These are phyloP conservation scores for Drosophila ficusphila DNA, from an alignment of 1,140 invertebrate genomes.

Conservation along the genomic window DNA sequence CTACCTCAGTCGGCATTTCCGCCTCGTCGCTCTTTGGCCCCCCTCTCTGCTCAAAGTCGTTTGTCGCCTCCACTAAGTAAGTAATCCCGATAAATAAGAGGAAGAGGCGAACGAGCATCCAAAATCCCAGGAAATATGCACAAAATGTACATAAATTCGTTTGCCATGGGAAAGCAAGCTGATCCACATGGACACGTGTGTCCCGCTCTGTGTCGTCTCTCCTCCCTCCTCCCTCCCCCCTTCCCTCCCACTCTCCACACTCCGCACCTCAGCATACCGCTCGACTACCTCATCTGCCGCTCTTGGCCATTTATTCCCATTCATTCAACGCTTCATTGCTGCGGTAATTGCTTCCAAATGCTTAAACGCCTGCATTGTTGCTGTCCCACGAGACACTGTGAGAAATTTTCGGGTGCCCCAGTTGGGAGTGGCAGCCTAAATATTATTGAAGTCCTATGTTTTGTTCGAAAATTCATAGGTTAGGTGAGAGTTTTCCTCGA, in stretches of 20 bases:
- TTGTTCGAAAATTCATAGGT: too few species aligned
- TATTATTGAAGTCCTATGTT: too few species aligned
- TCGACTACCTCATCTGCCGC: slow-evolving; percentile 12
- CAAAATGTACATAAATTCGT: slow-evolving; percentile 74
- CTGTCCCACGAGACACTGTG: slow-evolving; percentile 12
- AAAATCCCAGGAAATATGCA: slow-evolving; percentile 68
- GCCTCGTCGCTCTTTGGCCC: background rate
- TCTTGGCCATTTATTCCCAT: slow-evolving; percentile 55
- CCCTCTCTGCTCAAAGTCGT: slow-evolving; percentile 11
- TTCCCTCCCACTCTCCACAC: background rate
- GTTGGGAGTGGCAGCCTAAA: too few species aligned
- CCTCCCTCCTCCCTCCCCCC: background rate
- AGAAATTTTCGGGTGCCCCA: background rate
- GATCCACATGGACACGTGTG: slow-evolving; percentile 54
- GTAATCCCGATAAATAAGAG: slow-evolving; percentile 62
- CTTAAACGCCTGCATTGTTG: slow-evolving; percentile 81
- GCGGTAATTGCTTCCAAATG: slow-evolving; percentile 82
- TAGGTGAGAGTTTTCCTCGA: too few species aligned
- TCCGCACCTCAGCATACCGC: background rate
- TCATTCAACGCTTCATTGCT: slow-evolving; percentile 79
- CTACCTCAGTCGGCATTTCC: background rate
- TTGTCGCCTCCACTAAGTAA: slow-evolving; percentile 63
- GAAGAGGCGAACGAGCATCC: slow-evolving; percentile 22
- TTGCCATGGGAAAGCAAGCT: slow-evolving; percentile 25
- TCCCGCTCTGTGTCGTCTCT: slow-evolving; percentile 6